phyloP scores from a whole-genome alignment of 2,797 vertebrate genomes.

The Morelia viridis region DNA sequence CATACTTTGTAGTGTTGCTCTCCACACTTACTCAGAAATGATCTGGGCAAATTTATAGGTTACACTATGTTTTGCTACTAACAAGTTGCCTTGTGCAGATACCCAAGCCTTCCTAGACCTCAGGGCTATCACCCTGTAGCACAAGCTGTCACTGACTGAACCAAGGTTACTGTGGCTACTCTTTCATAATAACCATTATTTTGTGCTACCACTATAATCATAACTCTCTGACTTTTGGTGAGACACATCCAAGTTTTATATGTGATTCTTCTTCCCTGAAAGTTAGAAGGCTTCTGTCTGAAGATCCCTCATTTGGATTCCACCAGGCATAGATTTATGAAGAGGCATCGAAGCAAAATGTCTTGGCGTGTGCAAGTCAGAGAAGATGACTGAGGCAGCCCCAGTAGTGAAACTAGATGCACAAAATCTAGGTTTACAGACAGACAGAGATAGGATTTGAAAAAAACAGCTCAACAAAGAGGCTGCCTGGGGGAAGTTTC shows the following conservation, averaged over 20 bases:
- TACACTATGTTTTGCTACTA: not conserved
- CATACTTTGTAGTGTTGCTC: not conserved
- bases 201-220: too few relatives aligned
- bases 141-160: not conserved
- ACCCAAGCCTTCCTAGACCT: not conserved
- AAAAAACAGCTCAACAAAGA: not conserved
- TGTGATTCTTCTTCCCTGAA: not conserved
- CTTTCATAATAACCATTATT: not conserved
- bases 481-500: constrained; percentile 9
- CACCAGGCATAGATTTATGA: not conserved
- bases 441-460: constrained; percentile 2
- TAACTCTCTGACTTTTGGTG: not conserved
- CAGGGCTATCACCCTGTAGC: not conserved
- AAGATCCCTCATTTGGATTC: constrained; percentile 16
- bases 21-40: not conserved
- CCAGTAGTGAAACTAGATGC: constrained; percentile 9
- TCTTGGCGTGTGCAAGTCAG: not conserved
- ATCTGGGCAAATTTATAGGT: not conserved
- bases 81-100: not conserved
- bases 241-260: not conserved
- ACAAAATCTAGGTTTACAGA: constrained; percentile 27
- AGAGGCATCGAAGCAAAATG: not conserved
- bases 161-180: not conserved
- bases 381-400: constrained; percentile 5
- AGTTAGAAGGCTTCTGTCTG: constrained; percentile 13